These are phyloP conservation scores for Dipodomys spectabilis DNA, from an alignment of 2,113 vertebrate genomes.

Conservation along the genomic window DNA sequence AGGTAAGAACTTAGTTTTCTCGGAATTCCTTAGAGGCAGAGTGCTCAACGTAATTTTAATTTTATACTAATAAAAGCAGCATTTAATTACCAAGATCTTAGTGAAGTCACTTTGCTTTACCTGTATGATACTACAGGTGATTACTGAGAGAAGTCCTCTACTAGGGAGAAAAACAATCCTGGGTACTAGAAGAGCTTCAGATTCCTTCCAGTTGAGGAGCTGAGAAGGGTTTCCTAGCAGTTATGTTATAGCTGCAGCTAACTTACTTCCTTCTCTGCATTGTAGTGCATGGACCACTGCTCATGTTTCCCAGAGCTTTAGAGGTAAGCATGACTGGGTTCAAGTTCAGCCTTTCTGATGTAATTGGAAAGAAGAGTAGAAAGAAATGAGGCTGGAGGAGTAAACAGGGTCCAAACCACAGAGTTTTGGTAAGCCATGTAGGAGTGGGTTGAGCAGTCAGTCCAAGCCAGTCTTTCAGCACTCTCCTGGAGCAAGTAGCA, in stretches of 20 bases:
- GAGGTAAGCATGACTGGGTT: not conserved
- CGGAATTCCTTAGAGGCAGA: not conserved
- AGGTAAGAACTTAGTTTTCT: not conserved
- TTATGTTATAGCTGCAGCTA: not conserved
- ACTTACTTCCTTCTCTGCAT: not conserved
- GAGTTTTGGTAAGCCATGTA: not conserved
- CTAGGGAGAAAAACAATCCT: not conserved
- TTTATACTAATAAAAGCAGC: not conserved
- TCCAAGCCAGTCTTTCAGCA: not conserved
- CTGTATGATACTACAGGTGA: not conserved
- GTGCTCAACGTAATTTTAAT: not conserved
- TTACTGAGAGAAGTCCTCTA: not conserved
- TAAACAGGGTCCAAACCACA: not conserved
- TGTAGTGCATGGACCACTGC: not conserved
- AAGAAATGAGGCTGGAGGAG: not conserved
- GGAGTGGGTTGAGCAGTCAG: not conserved
- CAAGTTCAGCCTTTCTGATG: not conserved
- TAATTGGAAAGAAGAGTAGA: not conserved
- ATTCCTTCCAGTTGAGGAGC: not conserved
- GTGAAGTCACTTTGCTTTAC: not conserved
- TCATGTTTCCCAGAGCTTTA: not conserved
- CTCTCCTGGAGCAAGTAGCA: not conserved
- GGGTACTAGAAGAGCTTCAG: not conserved
- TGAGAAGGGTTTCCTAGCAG: not conserved
- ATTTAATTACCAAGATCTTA: not conserved